phyloP scores from a whole-genome alignment of 2,797 vertebrate genomes.

The Botia kubotai region DNA sequence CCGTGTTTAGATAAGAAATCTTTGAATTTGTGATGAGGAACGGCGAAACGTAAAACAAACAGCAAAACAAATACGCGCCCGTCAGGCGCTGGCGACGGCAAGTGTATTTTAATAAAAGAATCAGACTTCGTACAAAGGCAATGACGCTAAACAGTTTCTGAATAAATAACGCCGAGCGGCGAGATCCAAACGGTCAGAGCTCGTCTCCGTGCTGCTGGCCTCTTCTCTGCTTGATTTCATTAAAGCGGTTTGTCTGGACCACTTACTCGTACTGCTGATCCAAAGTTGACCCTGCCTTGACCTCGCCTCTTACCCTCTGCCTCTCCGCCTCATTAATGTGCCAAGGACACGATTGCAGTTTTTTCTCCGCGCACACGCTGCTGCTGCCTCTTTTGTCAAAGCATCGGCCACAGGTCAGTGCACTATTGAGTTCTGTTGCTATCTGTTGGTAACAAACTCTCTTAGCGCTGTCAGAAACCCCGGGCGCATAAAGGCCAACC shows the following conservation, averaged over 20 bases:
- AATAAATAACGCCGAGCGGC: constrained; percentile 32
- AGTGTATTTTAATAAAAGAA: constrained; percentile 52
- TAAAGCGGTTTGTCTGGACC: constrained; percentile 39
- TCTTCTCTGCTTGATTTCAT: constrained; percentile 61
- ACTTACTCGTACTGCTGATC: constrained; percentile 47
- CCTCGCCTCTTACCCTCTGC: constrained; percentile 46
- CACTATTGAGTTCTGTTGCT: constrained; percentile 42
- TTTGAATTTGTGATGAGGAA: constrained; percentile 62
- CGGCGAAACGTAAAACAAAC: constrained; percentile 18
- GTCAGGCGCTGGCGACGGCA: constrained; percentile 40
- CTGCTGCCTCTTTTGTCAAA: constrained; percentile 33
- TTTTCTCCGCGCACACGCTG: constrained; percentile 4
- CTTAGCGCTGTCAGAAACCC: constrained; percentile 26
- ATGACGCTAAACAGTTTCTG: constrained; percentile 45
- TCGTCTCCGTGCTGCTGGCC: constrained; percentile 13
- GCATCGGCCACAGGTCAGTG: constrained; percentile 46
- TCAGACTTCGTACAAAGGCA: constrained; percentile 46
- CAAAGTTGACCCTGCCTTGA: constrained; percentile 48
- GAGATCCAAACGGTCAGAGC: constrained; percentile 40
- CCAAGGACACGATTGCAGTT: constrained; percentile 55
- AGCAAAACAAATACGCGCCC: constrained; percentile 25
- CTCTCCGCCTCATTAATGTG: constrained; percentile 60
- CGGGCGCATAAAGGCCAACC: constrained; percentile 7
- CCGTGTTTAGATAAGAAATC: constrained; percentile 61
- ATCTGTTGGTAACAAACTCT: constrained; percentile 43